phyloP scores from a whole-genome alignment of 2,888 invertebrate species.

The Aleiodes leptofemur region DNA sequence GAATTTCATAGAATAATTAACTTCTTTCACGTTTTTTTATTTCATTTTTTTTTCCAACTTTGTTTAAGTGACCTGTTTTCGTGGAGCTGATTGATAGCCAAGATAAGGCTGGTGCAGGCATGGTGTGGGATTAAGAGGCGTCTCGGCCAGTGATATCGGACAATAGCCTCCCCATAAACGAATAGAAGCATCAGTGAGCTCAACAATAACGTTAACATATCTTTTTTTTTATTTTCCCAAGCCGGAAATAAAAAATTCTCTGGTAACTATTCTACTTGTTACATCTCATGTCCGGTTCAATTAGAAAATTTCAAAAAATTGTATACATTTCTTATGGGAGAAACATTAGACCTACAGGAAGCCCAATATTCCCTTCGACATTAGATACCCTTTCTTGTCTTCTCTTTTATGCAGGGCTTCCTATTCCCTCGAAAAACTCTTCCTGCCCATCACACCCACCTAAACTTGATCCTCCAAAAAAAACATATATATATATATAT shows the following conservation, averaged over 20 bases:
- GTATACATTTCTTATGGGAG: neutral
- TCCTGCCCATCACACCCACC: constrained; percentile 4
- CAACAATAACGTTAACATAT: neutral
- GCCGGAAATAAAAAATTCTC: constrained; percentile 10
- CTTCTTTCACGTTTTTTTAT: no score
- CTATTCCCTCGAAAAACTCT: constrained; percentile 18
- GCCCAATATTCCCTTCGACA: constrained; percentile 35
- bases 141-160: constrained; percentile 12
- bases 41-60: neutral
- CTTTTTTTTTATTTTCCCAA: neutral
- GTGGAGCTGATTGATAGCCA: neutral
- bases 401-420: constrained; percentile 21
- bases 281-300: constrained; percentile 22
- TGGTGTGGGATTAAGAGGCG: neutral
- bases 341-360: constrained; percentile 26
- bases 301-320: neutral
- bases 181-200: neutral
- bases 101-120: neutral
- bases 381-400: constrained; percentile 21
- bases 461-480: constrained; percentile 20
- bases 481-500: neutral
- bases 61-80: neutral
- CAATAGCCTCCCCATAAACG: constrained; percentile 4
- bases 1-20: no score
- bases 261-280: constrained; percentile 17